These are phyloP conservation scores for Spheniscus humboldti DNA, from an alignment of 2,797 vertebrate genomes.

Conservation along the genomic window DNA sequence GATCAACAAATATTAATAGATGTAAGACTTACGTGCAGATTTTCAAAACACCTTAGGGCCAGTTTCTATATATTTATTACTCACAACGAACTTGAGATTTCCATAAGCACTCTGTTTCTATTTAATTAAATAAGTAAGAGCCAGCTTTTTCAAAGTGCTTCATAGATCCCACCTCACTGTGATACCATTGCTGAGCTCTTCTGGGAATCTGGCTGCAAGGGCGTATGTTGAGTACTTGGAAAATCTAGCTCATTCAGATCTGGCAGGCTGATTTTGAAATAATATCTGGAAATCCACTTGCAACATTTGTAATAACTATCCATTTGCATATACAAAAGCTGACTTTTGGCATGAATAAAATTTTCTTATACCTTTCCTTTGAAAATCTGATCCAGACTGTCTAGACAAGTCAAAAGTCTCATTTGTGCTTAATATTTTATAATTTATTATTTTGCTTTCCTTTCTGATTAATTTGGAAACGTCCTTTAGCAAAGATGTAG, in stretches of 20 bases:
- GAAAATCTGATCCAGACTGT: constrained; percentile 49
- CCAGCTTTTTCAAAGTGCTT: not conserved
- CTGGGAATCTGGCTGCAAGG: not conserved
- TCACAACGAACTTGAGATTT: not conserved
- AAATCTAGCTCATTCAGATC: not conserved
- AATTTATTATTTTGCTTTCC: constrained; percentile 24
- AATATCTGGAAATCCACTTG: constrained; percentile 26
- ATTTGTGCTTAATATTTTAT: not conserved
- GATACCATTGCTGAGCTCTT: not conserved
- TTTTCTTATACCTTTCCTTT: not conserved
- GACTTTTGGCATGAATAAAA: not conserved
- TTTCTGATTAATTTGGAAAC: not conserved
- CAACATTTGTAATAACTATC: not conserved
- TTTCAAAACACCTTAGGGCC: not conserved
- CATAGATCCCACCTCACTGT: not conserved
- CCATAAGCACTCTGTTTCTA: not conserved
- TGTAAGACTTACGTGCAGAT: not conserved
- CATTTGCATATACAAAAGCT: constrained; percentile 14
- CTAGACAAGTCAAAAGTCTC: constrained; percentile 55
- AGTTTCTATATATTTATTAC: not conserved
- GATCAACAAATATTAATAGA: not conserved
- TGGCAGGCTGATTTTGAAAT: constrained; percentile 1
- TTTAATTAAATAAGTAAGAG: not conserved
- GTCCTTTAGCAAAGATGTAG: not conserved
- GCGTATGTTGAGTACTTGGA: not conserved